A percentile compares a stretch with the other conserved stretches of the same genome.
phyloP scores from a whole-genome alignment of 1,140 invertebrate genomes.

The Caenorhabditis latens region DNA sequence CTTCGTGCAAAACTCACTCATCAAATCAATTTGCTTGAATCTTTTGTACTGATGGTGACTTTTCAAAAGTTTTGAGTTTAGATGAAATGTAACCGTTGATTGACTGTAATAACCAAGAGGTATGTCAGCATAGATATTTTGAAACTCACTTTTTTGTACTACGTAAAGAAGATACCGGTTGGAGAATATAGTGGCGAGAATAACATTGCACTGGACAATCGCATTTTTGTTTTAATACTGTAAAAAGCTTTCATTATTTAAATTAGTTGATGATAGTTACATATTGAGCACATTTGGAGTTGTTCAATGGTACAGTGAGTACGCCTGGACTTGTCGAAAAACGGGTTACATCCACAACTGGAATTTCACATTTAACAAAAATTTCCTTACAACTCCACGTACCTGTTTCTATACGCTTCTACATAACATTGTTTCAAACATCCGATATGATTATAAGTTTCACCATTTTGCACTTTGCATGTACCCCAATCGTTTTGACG shows the following conservation, averaged over 20 bases:
- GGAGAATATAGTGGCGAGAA: neutral
- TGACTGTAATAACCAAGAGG: neutral
- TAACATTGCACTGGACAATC: slow-evolving; percentile 34
- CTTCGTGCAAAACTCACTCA: slow-evolving; percentile 56
- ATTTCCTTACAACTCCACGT: too few species aligned
- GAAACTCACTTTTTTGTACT: neutral
- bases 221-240: neutral
- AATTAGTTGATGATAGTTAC: neutral
- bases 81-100: neutral
- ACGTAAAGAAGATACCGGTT: neutral
- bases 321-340: neutral
- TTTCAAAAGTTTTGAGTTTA: slow-evolving; percentile 1
- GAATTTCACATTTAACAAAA: neutral
- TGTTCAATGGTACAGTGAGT: neutral
- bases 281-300: neutral
- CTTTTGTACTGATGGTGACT: slow-evolving; percentile 59
- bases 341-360: slow-evolving; percentile 6
- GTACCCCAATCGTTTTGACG: slow-evolving; percentile 45
- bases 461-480: slow-evolving; percentile 40
- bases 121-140: neutral
- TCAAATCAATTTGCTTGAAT: slow-evolving; percentile 63
- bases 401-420: neutral
- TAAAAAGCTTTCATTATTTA: neutral
- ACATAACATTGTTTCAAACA: neutral
- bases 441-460: neutral